Evolutionary conservation across 2,113 vertebrate genomes (phyloP).

Genomic region (Corythoichthys intestinalis): DNA sequence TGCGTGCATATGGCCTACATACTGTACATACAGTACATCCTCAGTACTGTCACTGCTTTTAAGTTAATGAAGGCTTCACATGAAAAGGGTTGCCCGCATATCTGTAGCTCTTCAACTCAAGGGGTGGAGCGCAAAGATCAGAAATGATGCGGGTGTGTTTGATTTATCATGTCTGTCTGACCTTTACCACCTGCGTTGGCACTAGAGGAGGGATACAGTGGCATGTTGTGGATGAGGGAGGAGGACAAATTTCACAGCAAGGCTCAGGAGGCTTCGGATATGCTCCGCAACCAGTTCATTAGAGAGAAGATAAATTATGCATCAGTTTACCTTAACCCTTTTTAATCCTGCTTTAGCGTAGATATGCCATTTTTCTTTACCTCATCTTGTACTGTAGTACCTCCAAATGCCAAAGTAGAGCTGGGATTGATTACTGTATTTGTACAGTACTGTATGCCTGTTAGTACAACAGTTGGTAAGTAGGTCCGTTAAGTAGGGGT

Average conservation of each 20-base stretch:
- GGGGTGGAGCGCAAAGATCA: conserved; percentile 47
- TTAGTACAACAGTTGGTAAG: not conserved
- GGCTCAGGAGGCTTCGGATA: conserved; percentile 18
- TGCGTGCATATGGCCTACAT: conserved; percentile 6
- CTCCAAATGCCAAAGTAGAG: not conserved
- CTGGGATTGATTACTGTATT: not conserved
- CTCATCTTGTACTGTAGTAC: not conserved
- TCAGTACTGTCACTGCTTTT: conserved; percentile 26
- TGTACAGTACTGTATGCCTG: not conserved
- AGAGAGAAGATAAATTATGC: conserved; percentile 23
- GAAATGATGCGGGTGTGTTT: conserved; percentile 56
- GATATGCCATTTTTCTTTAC: conserved; percentile 14
- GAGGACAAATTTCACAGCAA: not conserved
- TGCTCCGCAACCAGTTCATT: conserved; percentile 20
- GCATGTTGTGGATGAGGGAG: not conserved
- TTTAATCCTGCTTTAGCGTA: conserved; percentile 7
- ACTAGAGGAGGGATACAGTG: conserved; percentile 5
- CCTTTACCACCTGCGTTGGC: conserved; percentile 64
- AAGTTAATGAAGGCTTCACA: conserved; percentile 42
- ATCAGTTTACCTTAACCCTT: conserved; percentile 34
- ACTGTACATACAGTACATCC: not conserved
- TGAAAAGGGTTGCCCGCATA: conserved; percentile 32
- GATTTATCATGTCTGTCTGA: conserved; percentile 64
- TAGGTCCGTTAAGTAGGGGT: no score
- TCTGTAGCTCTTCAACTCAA: conserved; percentile 28